Conservation (phyloP, 2,113 vertebrate species). For the Sylvietta virens region DNA sequence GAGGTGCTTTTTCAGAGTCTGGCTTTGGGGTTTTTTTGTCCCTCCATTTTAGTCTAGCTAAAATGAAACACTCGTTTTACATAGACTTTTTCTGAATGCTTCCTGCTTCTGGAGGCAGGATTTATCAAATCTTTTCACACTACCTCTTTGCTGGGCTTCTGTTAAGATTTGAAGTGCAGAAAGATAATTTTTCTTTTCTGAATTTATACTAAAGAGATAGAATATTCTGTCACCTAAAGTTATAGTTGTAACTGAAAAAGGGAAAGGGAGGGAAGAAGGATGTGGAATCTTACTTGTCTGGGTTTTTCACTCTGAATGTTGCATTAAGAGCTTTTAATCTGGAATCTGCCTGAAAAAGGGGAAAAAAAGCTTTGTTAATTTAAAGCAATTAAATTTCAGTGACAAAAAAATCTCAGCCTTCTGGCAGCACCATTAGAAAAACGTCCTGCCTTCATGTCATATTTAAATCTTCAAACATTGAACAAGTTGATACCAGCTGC, state of each 20-base stretch:
- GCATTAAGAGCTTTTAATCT: slow-evolving; percentile 94
- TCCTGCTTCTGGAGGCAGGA: background rate
- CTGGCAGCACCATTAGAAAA: slow-evolving; percentile 47
- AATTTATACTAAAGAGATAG: slow-evolving; percentile 56
- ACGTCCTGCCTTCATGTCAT: background rate
- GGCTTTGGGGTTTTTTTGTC: background rate
- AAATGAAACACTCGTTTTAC: background rate
- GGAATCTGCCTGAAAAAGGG: slow-evolving; percentile 88
- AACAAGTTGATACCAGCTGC: background rate
- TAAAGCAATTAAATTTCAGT: slow-evolving; percentile 68
- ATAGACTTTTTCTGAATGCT: background rate
- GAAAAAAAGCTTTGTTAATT: slow-evolving; percentile 67
- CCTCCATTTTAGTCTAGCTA: background rate
- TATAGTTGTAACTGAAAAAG: slow-evolving; percentile 4
- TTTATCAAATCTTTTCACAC: slow-evolving; percentile 13
- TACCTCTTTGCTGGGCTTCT: background rate
- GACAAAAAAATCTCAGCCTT: slow-evolving; percentile 58
- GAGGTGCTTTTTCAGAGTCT: background rate
- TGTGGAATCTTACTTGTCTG: slow-evolving; percentile 87
- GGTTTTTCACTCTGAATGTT: slow-evolving; percentile 96
- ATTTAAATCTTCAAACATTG: background rate
- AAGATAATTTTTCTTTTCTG: slow-evolving; percentile 48
- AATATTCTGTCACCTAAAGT: slow-evolving; percentile 26
- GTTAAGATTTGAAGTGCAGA: background rate
- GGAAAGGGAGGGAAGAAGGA: slow-evolving; percentile 1